Evolutionary conservation across 2,113 vertebrate genomes (phyloP), one percentile per base, ranked within the genome.

Genomic region (Tragelaphus strepsiceros): DNA sequence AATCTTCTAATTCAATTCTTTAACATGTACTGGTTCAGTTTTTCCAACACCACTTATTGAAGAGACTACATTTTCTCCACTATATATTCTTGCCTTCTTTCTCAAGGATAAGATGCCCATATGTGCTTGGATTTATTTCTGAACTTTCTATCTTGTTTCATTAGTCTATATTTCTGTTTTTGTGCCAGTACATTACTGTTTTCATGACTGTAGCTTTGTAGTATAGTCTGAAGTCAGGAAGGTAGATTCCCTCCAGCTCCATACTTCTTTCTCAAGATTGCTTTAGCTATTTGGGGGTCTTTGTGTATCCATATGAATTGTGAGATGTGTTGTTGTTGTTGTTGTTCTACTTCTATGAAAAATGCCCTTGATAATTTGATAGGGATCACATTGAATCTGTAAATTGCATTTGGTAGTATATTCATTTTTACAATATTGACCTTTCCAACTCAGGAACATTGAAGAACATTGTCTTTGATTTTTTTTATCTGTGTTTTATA

Each of bases 261-360:
- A n/a, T 67, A 17, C 3, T 67, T 67, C 16, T 67, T 67, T 67
- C 32, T 67, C 16, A 67, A 67, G 16, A 67, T 67, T n/a, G 32
- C 62, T 67, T n/a, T 67, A 67, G 32, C 16, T n/a, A n/a, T 67
- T n/a, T 17, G 16, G 32, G 16, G 16, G 30, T 67, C 62, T 9
- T 67, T 67, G 30, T 67, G 62, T 67, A 67, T 67, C 62, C 3
- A 19, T 67, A 67, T n/a, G 62, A 67, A 67, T 67, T 67, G 32
- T 67, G 32, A n/a, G 15, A 0, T 14, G 1, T 17, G 2, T 64
- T n/a, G 15, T 15, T 7, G 54, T 54, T 54, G 56, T 58, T 58
- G 21, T 24, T n/a, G 32, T 67, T 67, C 62, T 67, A n/a, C 32
- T 19, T 67, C 62, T 67, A 67, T 67, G 62, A 9, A 67, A n/a